These are phyloP conservation scores for Mylabris phalerata DNA, from an alignment of 1,140 invertebrate genomes.

Conservation along the genomic window DNA sequence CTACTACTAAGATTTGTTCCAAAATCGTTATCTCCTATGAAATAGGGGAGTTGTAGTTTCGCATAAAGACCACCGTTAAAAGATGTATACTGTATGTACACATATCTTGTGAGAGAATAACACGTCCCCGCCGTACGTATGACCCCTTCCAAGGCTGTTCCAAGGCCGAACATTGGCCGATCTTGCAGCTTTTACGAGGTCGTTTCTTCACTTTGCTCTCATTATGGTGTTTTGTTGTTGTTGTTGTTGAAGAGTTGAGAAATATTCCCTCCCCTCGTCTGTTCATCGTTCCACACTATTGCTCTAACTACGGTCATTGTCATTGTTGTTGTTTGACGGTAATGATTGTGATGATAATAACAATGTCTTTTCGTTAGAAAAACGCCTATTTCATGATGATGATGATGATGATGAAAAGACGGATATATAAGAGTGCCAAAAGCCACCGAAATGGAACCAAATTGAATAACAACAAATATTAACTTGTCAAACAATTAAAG, in stretches of 20 bases:
- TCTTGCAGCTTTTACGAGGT: conserved; percentile 25
- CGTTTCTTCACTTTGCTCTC: conserved; percentile 26
- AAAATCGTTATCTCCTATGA: too few species aligned
- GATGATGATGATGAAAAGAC: too few species aligned
- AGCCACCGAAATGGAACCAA: too few species aligned
- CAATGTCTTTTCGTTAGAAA: too few species aligned
- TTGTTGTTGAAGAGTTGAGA: background rate
- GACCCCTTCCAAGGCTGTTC: conserved; percentile 35
- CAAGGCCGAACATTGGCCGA: conserved; percentile 36
- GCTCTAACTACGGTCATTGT: conserved; percentile 7
- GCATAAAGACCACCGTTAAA: conserved; percentile 7
- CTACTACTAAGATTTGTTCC: too few species aligned
- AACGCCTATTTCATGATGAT: too few species aligned
- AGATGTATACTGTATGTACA: too few species aligned
- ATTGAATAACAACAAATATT: too few species aligned
- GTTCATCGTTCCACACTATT: conserved; percentile 8
- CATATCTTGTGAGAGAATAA: background rate
- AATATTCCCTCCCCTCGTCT: background rate
- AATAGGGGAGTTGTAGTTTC: too few species aligned
- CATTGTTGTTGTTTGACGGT: background rate
- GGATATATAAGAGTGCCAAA: too few species aligned
- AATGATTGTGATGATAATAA: too few species aligned
- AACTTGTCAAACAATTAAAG: too few species aligned
- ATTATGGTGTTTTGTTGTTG: conserved; percentile 6
- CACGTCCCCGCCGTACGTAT: conserved; percentile 12